These are phyloP conservation scores for Bombus picipes DNA, from an alignment of 1,140 invertebrate species.

Conservation along the genomic window DNA sequence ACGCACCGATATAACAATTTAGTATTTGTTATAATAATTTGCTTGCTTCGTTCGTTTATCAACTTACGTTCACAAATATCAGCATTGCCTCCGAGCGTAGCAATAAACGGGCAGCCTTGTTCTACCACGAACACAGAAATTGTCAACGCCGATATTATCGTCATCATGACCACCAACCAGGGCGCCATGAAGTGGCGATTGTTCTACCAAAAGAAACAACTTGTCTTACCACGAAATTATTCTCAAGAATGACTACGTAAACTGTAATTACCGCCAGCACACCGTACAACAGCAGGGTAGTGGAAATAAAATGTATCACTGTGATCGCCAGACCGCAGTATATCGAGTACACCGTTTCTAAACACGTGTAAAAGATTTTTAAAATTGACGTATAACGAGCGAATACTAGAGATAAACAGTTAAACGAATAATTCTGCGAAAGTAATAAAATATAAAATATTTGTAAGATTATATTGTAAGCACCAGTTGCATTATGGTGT, in stretches of 20 bases:
- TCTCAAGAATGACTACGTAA: neutral
- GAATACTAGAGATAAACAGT: neutral
- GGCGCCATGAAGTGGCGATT: constrained; percentile 81
- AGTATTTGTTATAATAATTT: neutral
- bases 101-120: constrained; percentile 76
- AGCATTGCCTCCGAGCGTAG: constrained; percentile 74
- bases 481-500: constrained; percentile 80
- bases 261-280: constrained; percentile 78
- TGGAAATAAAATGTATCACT: constrained; percentile 80
- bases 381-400: neutral
- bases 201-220: constrained; percentile 71
- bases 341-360: constrained; percentile 81
- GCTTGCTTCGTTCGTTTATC: neutral
- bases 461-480: constrained; percentile 27
- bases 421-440: neutral
- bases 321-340: constrained; percentile 81
- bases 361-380: constrained; percentile 28
- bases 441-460: neutral
- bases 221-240: constrained; percentile 24
- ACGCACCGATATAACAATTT: neutral
- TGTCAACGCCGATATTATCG: constrained; percentile 75
- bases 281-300: constrained; percentile 81
- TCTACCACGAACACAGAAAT: constrained; percentile 77
- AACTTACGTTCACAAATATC: constrained; percentile 77
- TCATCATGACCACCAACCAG: constrained; percentile 82